These are phyloP conservation scores for Drosophila paracracens DNA, from an alignment of 2,888 invertebrate genomes.

Conservation along the genomic window DNA sequence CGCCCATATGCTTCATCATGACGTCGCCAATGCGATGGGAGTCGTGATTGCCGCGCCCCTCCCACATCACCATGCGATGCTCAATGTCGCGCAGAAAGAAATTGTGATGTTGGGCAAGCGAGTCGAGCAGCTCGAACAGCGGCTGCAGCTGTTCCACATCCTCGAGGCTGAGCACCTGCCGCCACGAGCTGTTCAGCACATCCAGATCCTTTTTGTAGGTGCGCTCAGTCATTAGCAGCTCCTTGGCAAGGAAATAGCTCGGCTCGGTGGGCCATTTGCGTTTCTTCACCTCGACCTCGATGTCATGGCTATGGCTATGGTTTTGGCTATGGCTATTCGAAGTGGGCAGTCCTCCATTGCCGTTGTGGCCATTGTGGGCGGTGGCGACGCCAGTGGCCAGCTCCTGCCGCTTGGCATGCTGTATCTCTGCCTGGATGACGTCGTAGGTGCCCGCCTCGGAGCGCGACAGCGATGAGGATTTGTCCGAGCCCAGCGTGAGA, in stretches of 20 bases:
- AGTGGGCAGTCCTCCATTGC: constrained; percentile 33
- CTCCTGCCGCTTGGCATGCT: constrained; percentile 82
- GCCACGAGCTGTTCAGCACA: constrained; percentile 93
- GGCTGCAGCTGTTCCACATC: constrained; percentile 86
- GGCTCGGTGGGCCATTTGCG: constrained; percentile 88
- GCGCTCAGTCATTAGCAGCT: constrained; percentile 97
- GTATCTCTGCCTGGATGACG: constrained; percentile 84
- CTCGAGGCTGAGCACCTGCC: constrained; percentile 89
- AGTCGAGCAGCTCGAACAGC: constrained; percentile 89
- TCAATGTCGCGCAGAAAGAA: constrained; percentile 92
- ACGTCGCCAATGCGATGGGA: constrained; percentile 91
- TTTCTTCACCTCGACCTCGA: constrained; percentile 83
- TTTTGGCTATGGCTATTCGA: constrained; percentile 34
- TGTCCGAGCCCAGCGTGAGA: constrained; percentile 84
- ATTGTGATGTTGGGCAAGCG: constrained; percentile 93
- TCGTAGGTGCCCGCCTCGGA: constrained; percentile 85
- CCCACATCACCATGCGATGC: constrained; percentile 90
- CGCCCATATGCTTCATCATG: constrained; percentile 89
- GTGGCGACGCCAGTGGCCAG: constrained; percentile 74
- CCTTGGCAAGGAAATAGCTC: constrained; percentile 94
- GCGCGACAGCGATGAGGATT: constrained; percentile 84
- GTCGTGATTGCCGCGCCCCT: constrained; percentile 86
- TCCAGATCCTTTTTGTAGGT: constrained; percentile 98
- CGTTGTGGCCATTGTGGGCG: constrained; percentile 74
- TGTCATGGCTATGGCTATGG: constrained; percentile 51